Evolutionary conservation across 2,797 vertebrate genomes (phyloP).

Genomic region (Syndactyla subalaris): DNA sequence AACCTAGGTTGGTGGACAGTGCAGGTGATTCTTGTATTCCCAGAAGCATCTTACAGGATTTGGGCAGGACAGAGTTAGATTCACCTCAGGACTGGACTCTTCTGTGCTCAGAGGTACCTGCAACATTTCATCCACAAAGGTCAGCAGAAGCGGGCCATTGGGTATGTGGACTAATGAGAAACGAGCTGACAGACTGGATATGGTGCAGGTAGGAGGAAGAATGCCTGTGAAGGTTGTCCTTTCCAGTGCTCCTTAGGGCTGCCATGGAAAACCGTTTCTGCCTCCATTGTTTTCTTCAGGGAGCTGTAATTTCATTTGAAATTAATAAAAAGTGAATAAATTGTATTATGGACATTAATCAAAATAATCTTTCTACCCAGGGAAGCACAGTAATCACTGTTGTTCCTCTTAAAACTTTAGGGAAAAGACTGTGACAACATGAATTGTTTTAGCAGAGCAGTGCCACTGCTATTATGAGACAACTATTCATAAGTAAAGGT

Average conservation of each 20-base stretch:
- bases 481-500: background rate
- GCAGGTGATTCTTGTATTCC: background rate
- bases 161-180: background rate
- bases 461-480: background rate
- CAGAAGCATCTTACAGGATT: background rate
- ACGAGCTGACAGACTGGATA: background rate
- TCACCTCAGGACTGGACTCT: background rate
- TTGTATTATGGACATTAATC: background rate
- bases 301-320: conserved; percentile 13
- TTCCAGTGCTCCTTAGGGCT: background rate
- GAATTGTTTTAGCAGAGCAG: background rate
- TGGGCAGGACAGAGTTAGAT: background rate
- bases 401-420: conserved; percentile 22
- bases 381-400: background rate
- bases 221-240: background rate
- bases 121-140: background rate
- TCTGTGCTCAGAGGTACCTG: background rate
- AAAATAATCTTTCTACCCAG: background rate
- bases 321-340: background rate
- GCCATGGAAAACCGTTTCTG: background rate
- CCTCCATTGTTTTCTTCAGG: conserved; percentile 27
- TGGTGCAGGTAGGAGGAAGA: background rate
- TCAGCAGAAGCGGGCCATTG: background rate
- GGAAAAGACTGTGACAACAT: conserved; percentile 5
- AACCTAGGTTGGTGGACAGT: background rate